Conservation (phyloP, 1,140 invertebrate species). For the Orussus abietinus region DNA sequence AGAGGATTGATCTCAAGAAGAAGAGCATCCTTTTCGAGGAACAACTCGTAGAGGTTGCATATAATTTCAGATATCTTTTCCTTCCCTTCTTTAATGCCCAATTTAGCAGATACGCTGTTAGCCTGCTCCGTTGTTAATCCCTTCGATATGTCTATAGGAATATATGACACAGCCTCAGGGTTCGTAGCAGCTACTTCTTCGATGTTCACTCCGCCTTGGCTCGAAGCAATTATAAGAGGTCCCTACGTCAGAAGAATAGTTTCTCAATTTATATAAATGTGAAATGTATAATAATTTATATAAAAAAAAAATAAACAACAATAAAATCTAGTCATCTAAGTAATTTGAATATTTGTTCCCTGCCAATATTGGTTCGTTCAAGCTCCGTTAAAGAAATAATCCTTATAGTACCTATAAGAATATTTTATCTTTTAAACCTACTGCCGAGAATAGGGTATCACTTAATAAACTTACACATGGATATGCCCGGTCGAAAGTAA, state of each 20-base stretch:
- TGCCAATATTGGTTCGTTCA: no score
- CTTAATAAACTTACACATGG: no score
- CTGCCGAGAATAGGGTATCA: no score
- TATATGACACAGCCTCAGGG: slow-evolving; percentile 87
- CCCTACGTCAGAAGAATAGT: slow-evolving; percentile 59
- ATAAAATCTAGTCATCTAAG: no score
- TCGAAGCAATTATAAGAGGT: slow-evolving; percentile 91
- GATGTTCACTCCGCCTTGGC: slow-evolving; percentile 95
- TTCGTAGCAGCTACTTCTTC: slow-evolving; percentile 93
- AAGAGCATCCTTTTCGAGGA: slow-evolving; percentile 88
- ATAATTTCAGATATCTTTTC: slow-evolving; percentile 79
- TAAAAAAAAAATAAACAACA: no score
- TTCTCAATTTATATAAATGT: slow-evolving; percentile 68
- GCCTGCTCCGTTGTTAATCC: slow-evolving; percentile 80
- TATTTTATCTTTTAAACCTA: no score
- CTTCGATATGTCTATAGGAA: slow-evolving; percentile 82
- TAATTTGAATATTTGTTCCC: no score
- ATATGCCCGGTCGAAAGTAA: slow-evolving; percentile 95
- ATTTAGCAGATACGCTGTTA: slow-evolving; percentile 67
- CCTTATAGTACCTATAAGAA: no score
- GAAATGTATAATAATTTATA: no score
- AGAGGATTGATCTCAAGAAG: slow-evolving; percentile 96
- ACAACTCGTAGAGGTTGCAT: slow-evolving; percentile 83
- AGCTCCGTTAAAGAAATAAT: no score
- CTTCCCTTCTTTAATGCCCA: slow-evolving; percentile 74